phyloP scores from a whole-genome alignment of 2,113 vertebrate genomes.

The Neolamprologus kungweensis region DNA sequence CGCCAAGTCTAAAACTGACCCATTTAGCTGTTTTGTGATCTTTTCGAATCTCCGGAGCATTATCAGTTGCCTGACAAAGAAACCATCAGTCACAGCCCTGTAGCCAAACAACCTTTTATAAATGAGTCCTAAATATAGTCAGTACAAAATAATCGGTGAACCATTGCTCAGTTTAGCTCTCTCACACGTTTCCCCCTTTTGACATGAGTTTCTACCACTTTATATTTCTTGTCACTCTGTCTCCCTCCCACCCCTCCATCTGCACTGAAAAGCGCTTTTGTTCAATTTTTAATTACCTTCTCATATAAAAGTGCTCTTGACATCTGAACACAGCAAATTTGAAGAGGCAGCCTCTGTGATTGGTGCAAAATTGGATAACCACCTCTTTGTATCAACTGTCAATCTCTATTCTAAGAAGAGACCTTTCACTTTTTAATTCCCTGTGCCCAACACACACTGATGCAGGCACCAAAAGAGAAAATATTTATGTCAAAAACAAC shows the following conservation, averaged over 20 bases:
- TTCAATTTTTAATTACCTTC: conserved; percentile 68
- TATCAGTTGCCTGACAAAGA: neutral
- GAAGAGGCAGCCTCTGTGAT: conserved; percentile 38
- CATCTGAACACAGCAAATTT: conserved; percentile 39
- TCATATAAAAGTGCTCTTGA: conserved; percentile 58
- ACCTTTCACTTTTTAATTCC: neutral
- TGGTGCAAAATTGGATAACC: conserved; percentile 54
- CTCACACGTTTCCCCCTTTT: conserved; percentile 8
- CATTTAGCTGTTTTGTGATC: neutral
- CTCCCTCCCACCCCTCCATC: conserved; percentile 29
- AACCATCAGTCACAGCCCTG: neutral
- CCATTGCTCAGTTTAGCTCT: conserved; percentile 36
- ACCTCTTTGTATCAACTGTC: conserved; percentile 40
- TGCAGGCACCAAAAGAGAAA: neutral
- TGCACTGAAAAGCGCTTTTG: conserved; percentile 60
- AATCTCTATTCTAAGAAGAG: conserved; percentile 11
- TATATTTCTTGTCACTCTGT: neutral
- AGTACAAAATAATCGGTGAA: conserved; percentile 9
- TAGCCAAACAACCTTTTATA: neutral
- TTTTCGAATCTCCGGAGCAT: neutral
- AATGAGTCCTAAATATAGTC: conserved; percentile 50
- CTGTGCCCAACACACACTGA: neutral
- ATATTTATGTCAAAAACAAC: conserved; percentile 21
- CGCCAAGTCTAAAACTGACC: neutral
- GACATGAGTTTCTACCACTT: conserved; percentile 17